Percentiles rank a stretch among this genome's conserved stretches.
phyloP scores from a whole-genome alignment of 2,888 invertebrate species.

The Cryptocephalus moraei region DNA sequence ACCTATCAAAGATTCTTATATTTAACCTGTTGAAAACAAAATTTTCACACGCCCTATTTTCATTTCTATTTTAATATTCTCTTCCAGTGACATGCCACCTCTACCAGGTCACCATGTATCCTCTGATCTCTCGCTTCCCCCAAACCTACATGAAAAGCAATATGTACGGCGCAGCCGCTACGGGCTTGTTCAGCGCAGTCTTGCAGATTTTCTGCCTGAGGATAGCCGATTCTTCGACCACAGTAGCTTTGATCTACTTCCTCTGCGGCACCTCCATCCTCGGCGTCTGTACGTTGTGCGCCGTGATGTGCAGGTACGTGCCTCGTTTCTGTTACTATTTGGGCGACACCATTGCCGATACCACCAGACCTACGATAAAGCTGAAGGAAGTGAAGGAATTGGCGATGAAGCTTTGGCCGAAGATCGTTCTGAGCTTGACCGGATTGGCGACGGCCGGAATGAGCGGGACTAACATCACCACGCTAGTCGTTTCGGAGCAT shows the following conservation, averaged over 20 bases:
- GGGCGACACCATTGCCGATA: slow-evolving; percentile 1
- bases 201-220: not conserved
- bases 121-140: not conserved
- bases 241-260: slow-evolving; percentile 1
- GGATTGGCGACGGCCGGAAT: not conserved
- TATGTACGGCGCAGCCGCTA: not conserved
- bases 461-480: not conserved
- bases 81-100: slow-evolving; percentile 1
- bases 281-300: not conserved
- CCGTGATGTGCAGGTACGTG: not conserved
- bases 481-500: slow-evolving; percentile 1
- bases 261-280: not conserved
- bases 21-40: no score
- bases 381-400: not conserved
- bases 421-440: not conserved
- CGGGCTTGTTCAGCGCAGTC: slow-evolving; percentile 1
- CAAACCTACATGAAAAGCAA: not conserved
- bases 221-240: not conserved
- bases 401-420: not conserved
- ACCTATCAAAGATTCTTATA: no score
- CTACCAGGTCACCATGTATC: not conserved
- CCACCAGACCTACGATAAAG: not conserved
- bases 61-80: no score
- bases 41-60: no score
- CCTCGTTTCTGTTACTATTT: not conserved